These are phyloP conservation scores for Tolmerus cingulatus DNA, from an alignment of 2,888 invertebrate genomes.

Conservation along the genomic window DNA sequence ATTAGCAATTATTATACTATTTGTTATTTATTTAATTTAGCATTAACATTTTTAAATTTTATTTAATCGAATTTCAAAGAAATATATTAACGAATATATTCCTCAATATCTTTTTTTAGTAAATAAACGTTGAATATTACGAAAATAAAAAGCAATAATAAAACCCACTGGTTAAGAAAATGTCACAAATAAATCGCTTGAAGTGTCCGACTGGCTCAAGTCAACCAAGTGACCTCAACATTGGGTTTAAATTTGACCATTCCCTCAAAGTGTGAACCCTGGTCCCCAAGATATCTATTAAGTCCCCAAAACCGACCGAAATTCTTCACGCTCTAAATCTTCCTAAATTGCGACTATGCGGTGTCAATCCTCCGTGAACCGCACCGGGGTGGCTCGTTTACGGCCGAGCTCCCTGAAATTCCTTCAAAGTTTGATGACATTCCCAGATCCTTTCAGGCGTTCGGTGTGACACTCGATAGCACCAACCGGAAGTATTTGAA, in stretches of 20 bases:
- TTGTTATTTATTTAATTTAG: no score
- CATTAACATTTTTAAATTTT: no score
- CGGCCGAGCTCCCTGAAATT: not conserved
- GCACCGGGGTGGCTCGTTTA: not conserved
- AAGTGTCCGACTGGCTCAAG: not conserved
- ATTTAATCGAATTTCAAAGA: no score
- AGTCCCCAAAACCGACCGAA: not conserved
- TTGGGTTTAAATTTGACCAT: not conserved
- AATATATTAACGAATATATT: no score
- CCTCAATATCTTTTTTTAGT: no score
- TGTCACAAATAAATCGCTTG: not conserved
- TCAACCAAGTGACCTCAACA: not conserved
- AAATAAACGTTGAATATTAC: no score
- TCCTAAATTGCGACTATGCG: not conserved
- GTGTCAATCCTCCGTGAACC: not conserved
- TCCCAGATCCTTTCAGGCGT: not conserved
- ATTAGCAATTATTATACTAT: no score
- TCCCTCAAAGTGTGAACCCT: not conserved
- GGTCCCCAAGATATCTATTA: not conserved
- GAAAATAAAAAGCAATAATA: not conserved
- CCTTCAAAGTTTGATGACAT: constrained; percentile 3
- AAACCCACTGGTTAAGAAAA: not conserved
- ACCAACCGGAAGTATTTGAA: constrained; percentile 19
- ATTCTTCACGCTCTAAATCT: not conserved
- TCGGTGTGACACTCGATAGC: constrained; percentile 11